phyloP scores from a whole-genome alignment of 2,888 invertebrate species.

The Drosophila emarginata region DNA sequence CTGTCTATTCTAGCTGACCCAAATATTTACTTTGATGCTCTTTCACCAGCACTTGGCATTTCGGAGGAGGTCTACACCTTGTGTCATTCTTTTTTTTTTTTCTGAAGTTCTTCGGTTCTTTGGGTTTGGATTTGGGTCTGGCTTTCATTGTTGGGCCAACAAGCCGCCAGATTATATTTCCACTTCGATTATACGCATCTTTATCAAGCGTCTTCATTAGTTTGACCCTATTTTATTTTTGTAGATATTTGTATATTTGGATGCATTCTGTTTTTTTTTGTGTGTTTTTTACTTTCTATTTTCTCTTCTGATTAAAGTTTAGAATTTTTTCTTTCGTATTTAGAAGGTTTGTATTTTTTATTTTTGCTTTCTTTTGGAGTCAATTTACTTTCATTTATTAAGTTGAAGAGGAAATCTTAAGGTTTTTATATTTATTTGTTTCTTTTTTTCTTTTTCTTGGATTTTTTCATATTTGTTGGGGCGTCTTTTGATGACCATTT shows the following conservation, averaged over 20 bases:
- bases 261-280: background rate
- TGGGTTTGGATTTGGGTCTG: slow-evolving; percentile 9
- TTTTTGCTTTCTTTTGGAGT: slow-evolving; percentile 36
- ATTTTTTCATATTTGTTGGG: slow-evolving; percentile 22
- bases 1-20: slow-evolving; percentile 57
- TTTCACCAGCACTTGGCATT: slow-evolving; percentile 50
- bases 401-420: slow-evolving; percentile 35
- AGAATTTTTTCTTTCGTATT: slow-evolving; percentile 58
- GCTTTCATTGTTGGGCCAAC: slow-evolving; percentile 29
- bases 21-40: slow-evolving; percentile 54
- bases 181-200: slow-evolving; percentile 53
- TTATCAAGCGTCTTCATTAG: slow-evolving; percentile 67
- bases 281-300: slow-evolving; percentile 71
- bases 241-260: slow-evolving; percentile 7
- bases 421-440: slow-evolving; percentile 15
- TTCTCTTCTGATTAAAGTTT: slow-evolving; percentile 49
- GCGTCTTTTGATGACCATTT: slow-evolving; percentile 50
- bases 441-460: background rate
- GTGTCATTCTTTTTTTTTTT: slow-evolving; percentile 56
- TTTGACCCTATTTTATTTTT: slow-evolving; percentile 64
- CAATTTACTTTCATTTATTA: slow-evolving; percentile 67
- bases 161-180: slow-evolving; percentile 57
- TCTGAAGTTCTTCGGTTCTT: slow-evolving; percentile 26
- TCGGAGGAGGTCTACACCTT: slow-evolving; percentile 53
- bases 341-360: slow-evolving; percentile 40